A percentile compares a stretch with the other conserved stretches of the same genome.
Evolutionary conservation across 2,888 invertebrate species (phyloP).

Genomic region (Eumerus sabulonum): DNA sequence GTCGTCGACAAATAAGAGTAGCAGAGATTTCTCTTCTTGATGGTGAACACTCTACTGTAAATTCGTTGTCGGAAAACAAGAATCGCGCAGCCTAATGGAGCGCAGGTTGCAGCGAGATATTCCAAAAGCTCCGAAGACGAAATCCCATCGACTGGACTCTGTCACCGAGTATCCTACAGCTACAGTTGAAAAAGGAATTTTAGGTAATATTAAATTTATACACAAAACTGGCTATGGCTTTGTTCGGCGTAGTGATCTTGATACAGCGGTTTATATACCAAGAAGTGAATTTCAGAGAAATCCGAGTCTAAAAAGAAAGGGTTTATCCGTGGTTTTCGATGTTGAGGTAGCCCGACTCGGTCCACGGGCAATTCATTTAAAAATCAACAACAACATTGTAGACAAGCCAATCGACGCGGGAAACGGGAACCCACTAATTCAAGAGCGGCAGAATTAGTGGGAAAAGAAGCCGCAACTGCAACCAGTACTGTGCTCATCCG

Average conservation of each 20-base stretch:
- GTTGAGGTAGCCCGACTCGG: conserved; percentile 1
- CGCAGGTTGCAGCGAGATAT: too few species aligned
- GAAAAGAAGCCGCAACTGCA: not conserved
- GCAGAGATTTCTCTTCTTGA: conserved; percentile 11
- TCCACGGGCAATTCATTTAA: not conserved
- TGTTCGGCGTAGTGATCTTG: not conserved
- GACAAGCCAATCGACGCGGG: not conserved
- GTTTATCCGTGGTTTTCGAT: not conserved
- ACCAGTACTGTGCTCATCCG: conserved; percentile 4
- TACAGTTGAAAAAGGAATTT: not conserved
- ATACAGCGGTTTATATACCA: not conserved
- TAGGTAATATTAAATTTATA: not conserved
- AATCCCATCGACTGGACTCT: not conserved
- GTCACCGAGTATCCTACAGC: not conserved
- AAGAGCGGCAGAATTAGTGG: conserved; percentile 4
- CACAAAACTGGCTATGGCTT: not conserved
- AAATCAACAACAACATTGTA: not conserved
- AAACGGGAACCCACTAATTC: conserved; percentile 3
- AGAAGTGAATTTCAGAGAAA: not conserved
- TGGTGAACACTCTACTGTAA: too few species aligned
- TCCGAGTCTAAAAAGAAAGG: not conserved
- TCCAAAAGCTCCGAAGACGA: not conserved
- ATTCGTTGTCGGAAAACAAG: not conserved
- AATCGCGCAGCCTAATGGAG: too few species aligned
- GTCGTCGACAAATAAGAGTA: conserved; percentile 1